phyloP scores from a whole-genome alignment of 1,140 invertebrate genomes.

The Zaprionus africanus region DNA sequence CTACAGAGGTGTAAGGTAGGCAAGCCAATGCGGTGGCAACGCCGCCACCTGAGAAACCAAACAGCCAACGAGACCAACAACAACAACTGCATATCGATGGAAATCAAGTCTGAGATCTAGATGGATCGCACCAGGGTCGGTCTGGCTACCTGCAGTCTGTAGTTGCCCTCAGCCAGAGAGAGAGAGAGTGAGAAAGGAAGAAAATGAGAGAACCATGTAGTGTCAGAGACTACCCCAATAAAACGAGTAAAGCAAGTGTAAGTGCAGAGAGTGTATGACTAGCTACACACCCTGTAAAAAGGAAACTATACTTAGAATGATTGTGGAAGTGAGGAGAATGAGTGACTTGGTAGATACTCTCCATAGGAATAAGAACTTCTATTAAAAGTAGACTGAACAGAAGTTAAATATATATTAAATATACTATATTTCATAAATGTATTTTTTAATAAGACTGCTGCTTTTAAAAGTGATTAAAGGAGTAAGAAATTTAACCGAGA shows the following conservation, averaged over 20 bases:
- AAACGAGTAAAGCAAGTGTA: neutral
- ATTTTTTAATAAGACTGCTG: no score
- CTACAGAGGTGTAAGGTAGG: conserved; percentile 78
- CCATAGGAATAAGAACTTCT: neutral
- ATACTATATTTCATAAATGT: no score
- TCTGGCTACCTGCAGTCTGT: conserved; percentile 34
- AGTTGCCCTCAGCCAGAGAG: conserved; percentile 1
- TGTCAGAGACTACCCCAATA: conserved; percentile 16
- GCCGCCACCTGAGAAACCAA: conserved; percentile 63
- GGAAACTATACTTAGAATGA: neutral
- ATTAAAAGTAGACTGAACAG: neutral
- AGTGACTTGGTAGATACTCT: neutral
- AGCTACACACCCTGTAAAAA: conserved; percentile 23
- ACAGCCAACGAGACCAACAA: conserved; percentile 12
- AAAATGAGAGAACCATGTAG: neutral
- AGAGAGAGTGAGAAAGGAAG: neutral
- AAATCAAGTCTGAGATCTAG: conserved; percentile 33
- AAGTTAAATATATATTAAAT: no score
- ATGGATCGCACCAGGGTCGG: conserved; percentile 14
- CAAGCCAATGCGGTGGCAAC: conserved; percentile 81
- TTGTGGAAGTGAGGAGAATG: neutral
- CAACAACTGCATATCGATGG: conserved; percentile 55
- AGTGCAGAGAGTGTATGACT: neutral
- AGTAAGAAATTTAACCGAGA: no score
- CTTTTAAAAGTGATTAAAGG: no score